phyloP scores from a whole-genome alignment of 2,888 invertebrate genomes.

The Shargacucullia verbasci region DNA sequence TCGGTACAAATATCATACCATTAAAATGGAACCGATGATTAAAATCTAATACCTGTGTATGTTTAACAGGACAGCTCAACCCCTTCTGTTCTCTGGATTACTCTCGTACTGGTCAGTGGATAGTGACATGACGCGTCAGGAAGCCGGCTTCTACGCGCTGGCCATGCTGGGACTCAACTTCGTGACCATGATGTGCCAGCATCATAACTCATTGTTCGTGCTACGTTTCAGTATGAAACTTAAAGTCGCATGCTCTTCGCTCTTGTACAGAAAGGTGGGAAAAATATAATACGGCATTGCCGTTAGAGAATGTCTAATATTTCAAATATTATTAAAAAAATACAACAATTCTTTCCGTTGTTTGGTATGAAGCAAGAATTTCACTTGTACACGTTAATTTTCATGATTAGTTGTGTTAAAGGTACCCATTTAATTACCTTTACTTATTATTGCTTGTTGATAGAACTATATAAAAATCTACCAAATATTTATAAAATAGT shows the following conservation, averaged over 20 bases:
- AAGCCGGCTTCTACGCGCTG: slow-evolving; percentile 89
- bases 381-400: too few relatives aligned
- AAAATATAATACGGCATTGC: background rate
- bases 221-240: slow-evolving; percentile 91
- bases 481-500: too few relatives aligned
- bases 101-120: slow-evolving; percentile 87
- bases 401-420: too few relatives aligned
- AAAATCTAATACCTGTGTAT: background rate
- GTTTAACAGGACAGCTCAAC: slow-evolving; percentile 83
- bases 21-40: too few relatives aligned
- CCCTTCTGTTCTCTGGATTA: slow-evolving; percentile 85
- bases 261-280: slow-evolving; percentile 93
- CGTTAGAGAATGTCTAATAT: too few relatives aligned
- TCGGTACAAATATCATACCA: too few relatives aligned
- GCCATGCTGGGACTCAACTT: slow-evolving; percentile 84
- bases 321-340: too few relatives aligned
- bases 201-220: slow-evolving; percentile 91
- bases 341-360: too few relatives aligned
- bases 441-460: too few relatives aligned
- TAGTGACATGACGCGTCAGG: slow-evolving; percentile 65
- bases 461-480: too few relatives aligned
- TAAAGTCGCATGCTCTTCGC: slow-evolving; percentile 91
- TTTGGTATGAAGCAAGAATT: too few relatives aligned
- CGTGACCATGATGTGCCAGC: slow-evolving; percentile 90
- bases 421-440: too few relatives aligned